phyloP scores from a whole-genome alignment of 2,888 invertebrate genomes.

The Esperia sulphurella region DNA sequence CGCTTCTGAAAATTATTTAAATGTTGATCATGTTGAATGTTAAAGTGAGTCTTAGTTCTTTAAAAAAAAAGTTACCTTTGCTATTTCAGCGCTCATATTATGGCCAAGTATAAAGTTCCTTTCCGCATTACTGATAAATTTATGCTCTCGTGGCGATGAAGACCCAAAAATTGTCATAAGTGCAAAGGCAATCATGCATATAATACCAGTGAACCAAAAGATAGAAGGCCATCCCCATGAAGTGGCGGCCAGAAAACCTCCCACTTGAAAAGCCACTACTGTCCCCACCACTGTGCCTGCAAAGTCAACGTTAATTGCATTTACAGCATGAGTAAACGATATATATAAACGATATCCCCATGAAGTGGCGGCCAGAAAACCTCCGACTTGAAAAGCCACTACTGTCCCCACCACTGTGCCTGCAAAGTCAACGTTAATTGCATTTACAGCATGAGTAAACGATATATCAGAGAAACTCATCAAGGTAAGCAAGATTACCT shows the following conservation, averaged over 20 bases:
- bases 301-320: not conserved
- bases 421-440: constrained; percentile 18
- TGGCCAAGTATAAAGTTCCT: constrained; percentile 57
- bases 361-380: constrained; percentile 74
- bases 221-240: constrained; percentile 81
- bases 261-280: constrained; percentile 80
- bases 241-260: constrained; percentile 80
- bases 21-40: too few species aligned
- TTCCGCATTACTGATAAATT: constrained; percentile 64
- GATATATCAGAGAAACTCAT: too few species aligned
- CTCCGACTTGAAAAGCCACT: constrained; percentile 81
- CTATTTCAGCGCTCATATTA: constrained; percentile 19
- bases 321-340: too few species aligned
- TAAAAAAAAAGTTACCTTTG: constrained; percentile 18
- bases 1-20: constrained; percentile 35
- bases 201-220: constrained; percentile 79
- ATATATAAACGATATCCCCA: constrained; percentile 63
- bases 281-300: constrained; percentile 83
- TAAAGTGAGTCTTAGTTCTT: too few species aligned
- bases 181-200: constrained; percentile 68
- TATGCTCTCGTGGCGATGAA: constrained; percentile 64
- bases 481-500: too few species aligned
- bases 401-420: constrained; percentile 84
- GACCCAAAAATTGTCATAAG: constrained; percentile 65
- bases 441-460: too few species aligned